These are phyloP conservation scores for Pseudorectes ferrugineus DNA, from an alignment of 2,113 vertebrate species.

Conservation along the genomic window DNA sequence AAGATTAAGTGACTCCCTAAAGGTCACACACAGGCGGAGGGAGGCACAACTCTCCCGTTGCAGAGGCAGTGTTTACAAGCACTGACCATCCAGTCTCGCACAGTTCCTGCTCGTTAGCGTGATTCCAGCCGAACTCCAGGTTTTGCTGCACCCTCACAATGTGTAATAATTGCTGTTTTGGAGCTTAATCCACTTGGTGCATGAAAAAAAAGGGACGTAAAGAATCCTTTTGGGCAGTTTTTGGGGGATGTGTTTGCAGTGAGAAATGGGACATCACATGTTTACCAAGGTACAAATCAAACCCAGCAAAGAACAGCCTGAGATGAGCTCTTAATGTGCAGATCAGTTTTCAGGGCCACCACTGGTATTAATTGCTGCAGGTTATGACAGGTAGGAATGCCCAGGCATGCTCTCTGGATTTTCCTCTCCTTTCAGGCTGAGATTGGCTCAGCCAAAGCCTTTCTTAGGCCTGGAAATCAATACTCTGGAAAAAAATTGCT, in stretches of 20 bases:
- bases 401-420: not conserved
- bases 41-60: not conserved
- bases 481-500: not conserved
- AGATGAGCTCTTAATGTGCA: not conserved
- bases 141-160: not conserved
- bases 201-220: rapidly evolving
- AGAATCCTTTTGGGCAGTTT: not conserved
- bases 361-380: not conserved
- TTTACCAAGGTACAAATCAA: not conserved
- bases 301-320: not conserved
- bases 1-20: constrained; percentile 59
- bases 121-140: not conserved
- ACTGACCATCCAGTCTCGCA: not conserved
- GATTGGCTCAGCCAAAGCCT: not conserved
- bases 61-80: constrained; percentile 23
- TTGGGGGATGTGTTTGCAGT: not conserved
- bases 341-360: not conserved
- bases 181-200: not conserved
- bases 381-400: constrained; percentile 36
- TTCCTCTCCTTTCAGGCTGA: not conserved
- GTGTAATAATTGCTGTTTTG: not conserved
- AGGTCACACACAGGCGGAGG: constrained; percentile 39
- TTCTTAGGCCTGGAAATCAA: constrained; percentile 5
- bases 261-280: not conserved
- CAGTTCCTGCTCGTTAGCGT: not conserved